Evolutionary conservation across 2,888 invertebrate genomes (phyloP).

Genomic region (Aporophyla lueneburgensis): DNA sequence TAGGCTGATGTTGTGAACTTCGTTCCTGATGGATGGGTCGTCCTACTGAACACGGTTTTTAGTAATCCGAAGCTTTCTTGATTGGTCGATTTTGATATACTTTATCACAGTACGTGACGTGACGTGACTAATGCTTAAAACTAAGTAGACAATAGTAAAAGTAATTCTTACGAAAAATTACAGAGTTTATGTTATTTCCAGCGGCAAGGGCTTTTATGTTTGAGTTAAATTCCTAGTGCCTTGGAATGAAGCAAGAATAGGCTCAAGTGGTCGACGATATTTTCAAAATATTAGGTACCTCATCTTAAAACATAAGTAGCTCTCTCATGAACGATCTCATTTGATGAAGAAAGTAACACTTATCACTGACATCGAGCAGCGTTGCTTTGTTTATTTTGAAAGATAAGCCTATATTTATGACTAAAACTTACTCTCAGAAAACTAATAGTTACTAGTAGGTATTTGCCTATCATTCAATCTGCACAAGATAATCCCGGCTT

Average conservation of each 20-base stretch:
- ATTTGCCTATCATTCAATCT: slow-evolving; percentile 52
- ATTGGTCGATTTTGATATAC: background rate
- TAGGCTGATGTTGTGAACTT: no score
- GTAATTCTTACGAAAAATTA: no score
- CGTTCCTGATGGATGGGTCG: no score
- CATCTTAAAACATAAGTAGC: background rate
- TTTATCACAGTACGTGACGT: background rate
- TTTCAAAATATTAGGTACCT: slow-evolving; percentile 7
- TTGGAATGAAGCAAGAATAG: background rate
- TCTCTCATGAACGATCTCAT: background rate
- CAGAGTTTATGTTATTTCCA: background rate
- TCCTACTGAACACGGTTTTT: background rate
- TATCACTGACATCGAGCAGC: background rate
- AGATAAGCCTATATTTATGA: background rate
- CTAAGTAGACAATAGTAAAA: background rate
- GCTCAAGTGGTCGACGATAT: background rate
- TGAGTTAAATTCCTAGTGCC: background rate
- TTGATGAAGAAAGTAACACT: background rate
- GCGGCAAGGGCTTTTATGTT: background rate
- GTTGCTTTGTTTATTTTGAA: background rate
- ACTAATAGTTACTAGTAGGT: background rate
- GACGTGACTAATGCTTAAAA: background rate
- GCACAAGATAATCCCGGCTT: slow-evolving; percentile 69
- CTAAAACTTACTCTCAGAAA: background rate
- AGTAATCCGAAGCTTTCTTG: background rate